Percentiles rank a stretch among this genome's conserved stretches.
Conservation (phyloP, 92 coral and sea anemone genomes). For the Desmophyllum pertusum region DNA sequence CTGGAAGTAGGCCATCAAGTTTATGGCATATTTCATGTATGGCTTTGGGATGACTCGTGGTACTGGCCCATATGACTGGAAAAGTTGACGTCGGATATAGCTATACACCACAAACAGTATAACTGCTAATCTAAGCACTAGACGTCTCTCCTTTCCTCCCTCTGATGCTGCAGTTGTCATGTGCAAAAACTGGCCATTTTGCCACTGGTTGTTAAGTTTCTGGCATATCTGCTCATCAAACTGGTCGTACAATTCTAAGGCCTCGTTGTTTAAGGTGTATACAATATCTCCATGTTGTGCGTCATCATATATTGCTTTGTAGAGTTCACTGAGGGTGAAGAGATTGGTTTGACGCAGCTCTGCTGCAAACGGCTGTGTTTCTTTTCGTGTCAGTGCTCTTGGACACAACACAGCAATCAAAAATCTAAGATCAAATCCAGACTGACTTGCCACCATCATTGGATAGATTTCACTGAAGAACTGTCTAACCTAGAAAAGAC, state of each 20-base stretch:
- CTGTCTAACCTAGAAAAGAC: conserved; percentile 6
- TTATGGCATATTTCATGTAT: conserved; percentile 51
- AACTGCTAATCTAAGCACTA: conserved; percentile 21
- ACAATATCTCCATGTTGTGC: conserved; percentile 52
- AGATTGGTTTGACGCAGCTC: conserved; percentile 25
- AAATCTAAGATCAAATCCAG: conserved; percentile 57
- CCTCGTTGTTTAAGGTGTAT: conserved; percentile 38
- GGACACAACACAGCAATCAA: no score
- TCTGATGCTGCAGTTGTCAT: conserved; percentile 19
- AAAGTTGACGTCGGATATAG: conserved; percentile 38
- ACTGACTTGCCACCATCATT: conserved; percentile 52
- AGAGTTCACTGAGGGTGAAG: conserved; percentile 35
- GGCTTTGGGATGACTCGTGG: conserved; percentile 30
- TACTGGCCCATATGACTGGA: conserved; percentile 51
- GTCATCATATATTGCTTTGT: conserved; percentile 48
- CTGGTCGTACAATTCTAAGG: conserved; percentile 48
- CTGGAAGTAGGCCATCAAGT: no score
- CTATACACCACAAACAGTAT: conserved; percentile 36
- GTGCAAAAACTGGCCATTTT: conserved; percentile 43
- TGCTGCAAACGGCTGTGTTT: conserved; percentile 47
- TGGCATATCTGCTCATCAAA: conserved; percentile 59
- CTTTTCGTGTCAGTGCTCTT: conserved; percentile 45
- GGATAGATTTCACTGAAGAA: conserved; percentile 64
- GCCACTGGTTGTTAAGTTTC: conserved; percentile 53
- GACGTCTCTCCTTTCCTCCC: conserved; percentile 32